Evolutionary conservation across 2,888 invertebrate species (phyloP), one percentile per base, ranked within the genome.

Genomic region (Parascotia fuliginaria): DNA sequence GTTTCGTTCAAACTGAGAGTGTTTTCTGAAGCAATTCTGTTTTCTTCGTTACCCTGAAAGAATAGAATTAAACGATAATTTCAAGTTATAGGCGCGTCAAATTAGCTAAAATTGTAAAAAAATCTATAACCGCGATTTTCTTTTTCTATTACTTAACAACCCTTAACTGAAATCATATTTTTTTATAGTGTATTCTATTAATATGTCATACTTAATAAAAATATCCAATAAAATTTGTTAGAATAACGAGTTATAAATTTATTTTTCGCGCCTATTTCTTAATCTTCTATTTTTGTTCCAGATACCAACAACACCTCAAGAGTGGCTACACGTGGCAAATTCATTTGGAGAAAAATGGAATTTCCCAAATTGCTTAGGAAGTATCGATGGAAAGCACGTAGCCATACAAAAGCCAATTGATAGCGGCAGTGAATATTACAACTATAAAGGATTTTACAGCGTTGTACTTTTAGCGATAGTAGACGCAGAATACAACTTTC

Each of bases 1-100:
- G 43, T 43, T 36, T 43, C 43, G 22, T 29, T 24, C 24, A 24
- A 6, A 19, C 19, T 24, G 24, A 24, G 24, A 24, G 24, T 37
- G 43, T 60, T 50, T 53, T 37, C 53, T 60, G 55, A 38, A 55
- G 44, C 52, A 52, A 45, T 59, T 27, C 43, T 49, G 46, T 46
- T 40, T 59, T 52, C 55, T 50, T 50, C 45, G 55, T 55, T 55
- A 51, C 44, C 37, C 55, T 54, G 55, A 55, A 60, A 60, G 49
- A 60, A 55, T 55, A 55, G 46, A 59, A 59, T 49, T 57, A 53
- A 56, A 37, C 49, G 51, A 60, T 54, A 56, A 61, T 12, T 58
- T 34, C 51, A 57, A 57, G 47, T 47, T 50, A 46, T 19, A 19
- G 19, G 19, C 19, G 19, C 19, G 19, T 19, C 19, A 19, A 43